Percentiles rank a stretch among this genome's conserved stretches.
These are phyloP conservation scores for Gymnoscopelus braueri DNA, from an alignment of 2,797 vertebrate genomes.

Conservation along the genomic window DNA sequence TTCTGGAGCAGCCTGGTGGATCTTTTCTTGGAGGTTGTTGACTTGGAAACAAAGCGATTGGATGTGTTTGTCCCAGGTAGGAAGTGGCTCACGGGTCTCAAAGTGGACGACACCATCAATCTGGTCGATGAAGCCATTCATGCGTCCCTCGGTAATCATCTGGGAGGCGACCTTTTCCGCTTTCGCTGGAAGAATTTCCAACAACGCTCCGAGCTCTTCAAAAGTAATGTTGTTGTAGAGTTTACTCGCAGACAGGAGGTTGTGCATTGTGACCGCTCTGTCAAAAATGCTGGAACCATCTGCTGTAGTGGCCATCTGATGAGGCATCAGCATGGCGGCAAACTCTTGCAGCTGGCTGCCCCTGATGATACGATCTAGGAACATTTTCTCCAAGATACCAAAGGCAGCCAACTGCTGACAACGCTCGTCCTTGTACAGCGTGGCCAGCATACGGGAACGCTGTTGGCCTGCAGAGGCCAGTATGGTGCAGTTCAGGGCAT, in stretches of 20 bases:
- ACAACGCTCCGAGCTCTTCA: conserved; percentile 94
- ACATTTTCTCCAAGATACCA: conserved; percentile 98
- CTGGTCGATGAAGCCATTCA: conserved; percentile 99
- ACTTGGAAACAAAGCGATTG: conserved; percentile 99
- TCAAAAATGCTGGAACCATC: conserved; percentile 95
- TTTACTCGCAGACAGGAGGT: conserved; percentile 97
- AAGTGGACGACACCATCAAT: conserved; percentile 99
- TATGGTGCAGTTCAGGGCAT: conserved; percentile 97
- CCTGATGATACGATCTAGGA: conserved; percentile 96
- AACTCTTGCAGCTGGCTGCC: conserved; percentile 98
- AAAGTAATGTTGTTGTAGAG: conserved; percentile 99
- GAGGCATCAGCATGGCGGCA: conserved; percentile 98
- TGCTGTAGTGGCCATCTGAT: conserved; percentile 97
- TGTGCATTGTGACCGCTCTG: conserved; percentile 98
- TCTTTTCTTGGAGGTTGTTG: conserved; percentile 98
- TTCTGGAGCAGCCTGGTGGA: conserved; percentile 92
- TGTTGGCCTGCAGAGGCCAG: conserved; percentile 98
- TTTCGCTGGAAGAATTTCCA: conserved; percentile 98
- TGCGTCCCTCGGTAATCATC: conserved; percentile 99
- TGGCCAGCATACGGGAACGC: conserved; percentile 98
- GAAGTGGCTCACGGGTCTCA: conserved; percentile 96
- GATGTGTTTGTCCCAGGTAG: conserved; percentile 99
- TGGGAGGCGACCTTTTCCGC: conserved; percentile 99
- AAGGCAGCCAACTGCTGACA: conserved; percentile 98
- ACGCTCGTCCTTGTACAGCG: conserved; percentile 97